Base-by-base conservation (phyloP, 2,113 vertebrate species). In the Echinops telfairi region DNA sequence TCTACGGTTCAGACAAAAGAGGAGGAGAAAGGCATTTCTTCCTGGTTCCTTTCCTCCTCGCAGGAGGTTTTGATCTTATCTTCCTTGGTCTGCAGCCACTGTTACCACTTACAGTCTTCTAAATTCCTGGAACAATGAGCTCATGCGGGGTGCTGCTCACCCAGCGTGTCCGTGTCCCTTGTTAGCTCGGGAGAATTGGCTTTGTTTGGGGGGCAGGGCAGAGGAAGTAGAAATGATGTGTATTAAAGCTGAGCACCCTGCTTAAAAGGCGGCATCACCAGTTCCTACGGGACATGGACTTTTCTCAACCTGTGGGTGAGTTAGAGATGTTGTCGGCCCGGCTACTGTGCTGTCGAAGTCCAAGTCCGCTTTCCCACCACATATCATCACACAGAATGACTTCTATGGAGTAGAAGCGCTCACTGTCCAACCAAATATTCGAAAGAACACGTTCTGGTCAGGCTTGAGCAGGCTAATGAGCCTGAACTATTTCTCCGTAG, bases 241-340 rank as follows among this genome's bases (percentile, higher is more conserved):
- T 7, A 40, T 20, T 1, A 66, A 43, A 62, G 60, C 22, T 62
- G 22, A 20, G 88, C 96, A 96, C 88, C 95, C 94, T 89, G 90
- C 95, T 79, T 89, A 94, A 94, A 95, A 97, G 97, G 93, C 95
- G 94, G 91, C 96, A 96, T 97, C 97, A 97, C 97, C 96, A 97
- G 6, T 6, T 53, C 47, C 47, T 53, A 11, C 9, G 47, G 5
- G 47, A 53, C 47, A 53, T 9, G 47, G 47, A 6, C 47, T 53
- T 89, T 16, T 95, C 94, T 97, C 95, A 89, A 92, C 95, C 60
- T 95, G 96, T 96, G 95, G 77, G 97, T 96, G 97, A 92, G 60
- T 97, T 95, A 90, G 89, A 96, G 62, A 88, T 93, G 90, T 94
- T 97, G 95, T 97, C 95, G 97, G 97, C 90, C 88, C 83, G 95